Percentiles rank a stretch among this genome's conserved stretches.
Conservation (phyloP, 2,797 vertebrate species). For the Pipistrellus pipistrellus region DNA sequence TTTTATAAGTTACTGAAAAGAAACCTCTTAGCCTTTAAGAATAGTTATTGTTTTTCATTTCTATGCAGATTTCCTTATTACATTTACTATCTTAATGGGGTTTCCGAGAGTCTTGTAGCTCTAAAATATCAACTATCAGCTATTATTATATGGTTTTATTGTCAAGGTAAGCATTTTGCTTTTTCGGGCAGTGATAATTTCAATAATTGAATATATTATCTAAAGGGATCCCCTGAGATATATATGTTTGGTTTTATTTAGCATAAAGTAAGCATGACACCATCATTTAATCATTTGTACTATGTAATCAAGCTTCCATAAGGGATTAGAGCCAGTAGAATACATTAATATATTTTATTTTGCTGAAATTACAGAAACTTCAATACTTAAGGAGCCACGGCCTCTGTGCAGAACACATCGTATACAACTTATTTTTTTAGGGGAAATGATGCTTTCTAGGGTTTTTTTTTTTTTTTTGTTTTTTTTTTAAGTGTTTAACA, state of each 20-base stretch:
- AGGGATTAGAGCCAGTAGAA: slow-evolving; percentile 6
- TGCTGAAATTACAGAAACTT: slow-evolving; percentile 38
- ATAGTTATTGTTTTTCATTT: slow-evolving; percentile 34
- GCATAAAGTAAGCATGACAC: slow-evolving; percentile 37
- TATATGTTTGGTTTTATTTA: slow-evolving; percentile 60
- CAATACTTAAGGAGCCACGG: neutral
- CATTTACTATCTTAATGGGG: neutral
- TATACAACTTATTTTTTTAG: neutral
- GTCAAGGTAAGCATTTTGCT: slow-evolving; percentile 40
- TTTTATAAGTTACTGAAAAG: slow-evolving; percentile 30
- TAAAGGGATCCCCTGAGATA: neutral
- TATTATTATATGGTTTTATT: slow-evolving; percentile 23
- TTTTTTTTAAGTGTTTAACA: slow-evolving; percentile 30
- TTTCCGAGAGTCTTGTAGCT: neutral
- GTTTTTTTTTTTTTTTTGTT: no score
- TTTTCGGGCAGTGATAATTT: slow-evolving; percentile 51
- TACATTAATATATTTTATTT: slow-evolving; percentile 50
- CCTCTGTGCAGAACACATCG: slow-evolving; percentile 4
- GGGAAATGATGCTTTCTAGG: neutral
- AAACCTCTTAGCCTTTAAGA: slow-evolving; percentile 3
- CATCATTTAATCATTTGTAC: slow-evolving; percentile 49
- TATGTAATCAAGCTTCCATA: neutral
- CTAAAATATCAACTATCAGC: neutral
- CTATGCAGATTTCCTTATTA: no score
- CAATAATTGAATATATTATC: slow-evolving; percentile 51